phyloP scores from a whole-genome alignment of 2,888 invertebrate species.

The Drosophila prolongata region DNA sequence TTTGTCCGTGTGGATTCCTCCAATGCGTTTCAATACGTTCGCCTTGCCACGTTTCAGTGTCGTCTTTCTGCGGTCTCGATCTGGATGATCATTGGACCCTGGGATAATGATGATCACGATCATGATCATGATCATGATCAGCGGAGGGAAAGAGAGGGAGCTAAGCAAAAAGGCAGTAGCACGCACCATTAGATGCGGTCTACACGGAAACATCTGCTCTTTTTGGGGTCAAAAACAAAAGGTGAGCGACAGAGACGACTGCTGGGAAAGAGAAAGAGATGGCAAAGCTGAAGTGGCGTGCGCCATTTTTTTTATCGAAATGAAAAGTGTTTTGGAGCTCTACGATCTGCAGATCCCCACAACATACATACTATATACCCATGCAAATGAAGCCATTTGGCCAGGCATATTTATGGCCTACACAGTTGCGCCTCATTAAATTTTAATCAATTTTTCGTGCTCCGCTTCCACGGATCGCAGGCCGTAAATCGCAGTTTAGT shows the following conservation, averaged over 20 bases:
- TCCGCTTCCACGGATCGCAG: conserved; percentile 44
- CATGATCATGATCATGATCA: conserved; percentile 6
- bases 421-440: conserved; percentile 69
- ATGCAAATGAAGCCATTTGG: conserved; percentile 78
- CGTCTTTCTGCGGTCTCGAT: conserved; percentile 57
- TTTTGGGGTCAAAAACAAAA: conserved; percentile 61
- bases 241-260: conserved; percentile 2
- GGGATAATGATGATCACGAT: background rate
- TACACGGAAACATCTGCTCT: conserved; percentile 81
- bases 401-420: conserved; percentile 66
- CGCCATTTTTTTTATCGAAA: conserved; percentile 73
- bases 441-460: conserved; percentile 75
- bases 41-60: conserved; percentile 48
- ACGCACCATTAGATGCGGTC: conserved; percentile 84
- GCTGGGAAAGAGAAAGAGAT: background rate
- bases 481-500: conserved; percentile 78
- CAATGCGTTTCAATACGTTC: conserved; percentile 13
- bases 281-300: conserved; percentile 48
- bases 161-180: conserved; percentile 78
- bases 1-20: conserved; percentile 27
- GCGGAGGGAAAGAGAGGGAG: conserved; percentile 27
- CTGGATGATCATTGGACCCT: conserved; percentile 19
- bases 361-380: background rate
- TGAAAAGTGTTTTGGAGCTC: conserved; percentile 68
- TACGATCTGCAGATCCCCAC: conserved; percentile 5